Conservation (phyloP, 2,797 vertebrate species). For the Rhynchotus rufescens region DNA sequence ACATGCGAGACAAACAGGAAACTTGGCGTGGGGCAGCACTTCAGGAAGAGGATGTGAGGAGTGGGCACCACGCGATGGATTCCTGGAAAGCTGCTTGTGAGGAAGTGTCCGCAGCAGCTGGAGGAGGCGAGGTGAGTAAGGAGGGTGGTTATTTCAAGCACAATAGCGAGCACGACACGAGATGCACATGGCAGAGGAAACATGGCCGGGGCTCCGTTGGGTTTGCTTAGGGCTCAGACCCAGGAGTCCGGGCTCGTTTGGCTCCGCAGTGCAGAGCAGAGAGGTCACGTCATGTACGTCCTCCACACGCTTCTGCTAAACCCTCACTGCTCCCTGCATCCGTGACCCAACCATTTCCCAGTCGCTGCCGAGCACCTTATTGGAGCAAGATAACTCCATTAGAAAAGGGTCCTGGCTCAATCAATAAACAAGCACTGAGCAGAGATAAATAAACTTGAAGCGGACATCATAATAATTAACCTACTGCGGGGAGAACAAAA, state of each 20-base stretch:
- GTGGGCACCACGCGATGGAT: neutral
- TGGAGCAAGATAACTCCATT: constrained; percentile 83
- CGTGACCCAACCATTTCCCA: constrained; percentile 57
- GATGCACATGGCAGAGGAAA: neutral
- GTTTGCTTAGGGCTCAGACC: neutral
- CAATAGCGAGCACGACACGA: neutral
- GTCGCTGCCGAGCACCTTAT: constrained; percentile 41
- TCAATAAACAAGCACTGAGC: constrained; percentile 82
- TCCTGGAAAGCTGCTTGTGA: constrained; percentile 38
- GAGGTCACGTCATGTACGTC: neutral
- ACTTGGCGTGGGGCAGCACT: neutral
- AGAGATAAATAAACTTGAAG: constrained; percentile 75
- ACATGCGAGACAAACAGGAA: constrained; percentile 23
- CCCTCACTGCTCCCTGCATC: constrained; percentile 32
- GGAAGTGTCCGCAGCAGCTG: accelerated
- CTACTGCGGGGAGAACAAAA: constrained; percentile 61
- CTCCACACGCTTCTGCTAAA: neutral
- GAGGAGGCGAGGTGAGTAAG: accelerated
- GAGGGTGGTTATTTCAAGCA: accelerated
- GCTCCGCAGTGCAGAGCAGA: neutral
- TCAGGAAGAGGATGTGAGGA: constrained; percentile 1
- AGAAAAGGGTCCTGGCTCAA: constrained; percentile 71
- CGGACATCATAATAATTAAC: constrained; percentile 69
- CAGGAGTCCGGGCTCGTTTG: neutral
- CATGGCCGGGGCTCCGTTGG: neutral